Evolutionary conservation across 2,888 invertebrate genomes (phyloP).

Genomic region (Polyommatus icarus): DNA sequence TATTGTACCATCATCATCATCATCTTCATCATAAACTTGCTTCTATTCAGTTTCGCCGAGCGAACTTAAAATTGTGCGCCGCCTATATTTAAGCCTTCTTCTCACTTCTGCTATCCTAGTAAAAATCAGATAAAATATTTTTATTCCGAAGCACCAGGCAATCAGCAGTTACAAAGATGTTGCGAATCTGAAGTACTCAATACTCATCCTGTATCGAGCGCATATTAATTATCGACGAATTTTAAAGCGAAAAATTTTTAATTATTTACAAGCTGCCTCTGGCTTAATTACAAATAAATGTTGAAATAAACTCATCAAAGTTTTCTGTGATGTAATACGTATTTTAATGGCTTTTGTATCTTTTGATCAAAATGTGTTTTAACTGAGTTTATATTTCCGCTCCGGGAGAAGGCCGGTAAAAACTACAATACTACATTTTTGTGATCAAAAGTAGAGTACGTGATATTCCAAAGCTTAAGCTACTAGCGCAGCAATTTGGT

Average conservation of each 20-base stretch:
- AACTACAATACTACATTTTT: too few species aligned
- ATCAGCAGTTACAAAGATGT: neutral
- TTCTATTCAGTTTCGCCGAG: neutral
- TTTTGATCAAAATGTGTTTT: neutral
- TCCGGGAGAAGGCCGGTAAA: neutral
- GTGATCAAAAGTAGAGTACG: too few species aligned
- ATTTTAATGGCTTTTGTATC: neutral
- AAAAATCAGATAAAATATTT: neutral
- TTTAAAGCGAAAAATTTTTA: neutral
- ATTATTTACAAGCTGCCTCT: neutral
- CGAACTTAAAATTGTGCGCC: neutral
- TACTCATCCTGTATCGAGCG: neutral
- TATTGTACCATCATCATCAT: too few species aligned
- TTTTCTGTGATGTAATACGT: neutral
- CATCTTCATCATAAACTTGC: too few species aligned
- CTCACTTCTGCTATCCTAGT: neutral
- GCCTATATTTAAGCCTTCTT: neutral
- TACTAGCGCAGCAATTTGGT: too few species aligned
- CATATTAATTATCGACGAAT: neutral
- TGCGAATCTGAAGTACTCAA: neutral
- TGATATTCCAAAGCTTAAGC: too few species aligned
- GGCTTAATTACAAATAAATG: neutral
- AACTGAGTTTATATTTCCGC: neutral
- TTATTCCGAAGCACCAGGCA: neutral
- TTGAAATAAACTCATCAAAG: neutral